Conservation (phyloP, 2,797 vertebrate species). For the Coregonus suidteri region DNA sequence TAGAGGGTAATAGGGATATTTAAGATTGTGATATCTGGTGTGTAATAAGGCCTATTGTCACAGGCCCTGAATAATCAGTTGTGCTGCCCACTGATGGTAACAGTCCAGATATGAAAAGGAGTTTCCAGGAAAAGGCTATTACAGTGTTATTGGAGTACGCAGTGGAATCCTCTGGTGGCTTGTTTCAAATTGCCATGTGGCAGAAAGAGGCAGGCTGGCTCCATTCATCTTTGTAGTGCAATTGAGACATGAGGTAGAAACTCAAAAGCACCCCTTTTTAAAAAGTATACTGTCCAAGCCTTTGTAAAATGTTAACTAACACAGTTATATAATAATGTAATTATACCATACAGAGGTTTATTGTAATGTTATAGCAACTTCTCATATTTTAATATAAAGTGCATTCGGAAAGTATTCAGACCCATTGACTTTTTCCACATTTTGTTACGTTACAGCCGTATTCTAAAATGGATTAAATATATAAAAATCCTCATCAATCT, state of each 20-base stretch:
- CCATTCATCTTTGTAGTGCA: background rate
- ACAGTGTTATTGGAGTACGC: background rate
- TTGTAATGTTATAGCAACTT: background rate
- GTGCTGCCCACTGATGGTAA: background rate
- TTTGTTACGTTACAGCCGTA: too few species aligned
- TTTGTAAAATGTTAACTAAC: background rate
- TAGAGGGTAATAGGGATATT: background rate
- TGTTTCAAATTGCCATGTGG: background rate
- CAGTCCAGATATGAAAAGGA: background rate
- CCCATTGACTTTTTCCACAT: too few species aligned
- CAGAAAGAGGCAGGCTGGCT: background rate
- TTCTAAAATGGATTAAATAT: too few species aligned
- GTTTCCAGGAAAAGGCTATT: background rate
- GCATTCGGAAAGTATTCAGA: background rate
- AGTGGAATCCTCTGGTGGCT: background rate
- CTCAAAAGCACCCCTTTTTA: background rate
- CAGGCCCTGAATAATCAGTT: background rate
- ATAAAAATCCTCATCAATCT: too few species aligned
- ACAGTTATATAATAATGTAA: background rate
- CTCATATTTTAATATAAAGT: background rate
- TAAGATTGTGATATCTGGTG: background rate
- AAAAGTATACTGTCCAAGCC: background rate
- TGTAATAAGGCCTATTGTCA: background rate
- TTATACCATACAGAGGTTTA: background rate
- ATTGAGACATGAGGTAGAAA: background rate